A percentile compares a stretch with the other conserved stretches of the same genome.
Evolutionary conservation across 2,888 invertebrate species (phyloP).

Genomic region (Pycnomerus fuliginosus): DNA sequence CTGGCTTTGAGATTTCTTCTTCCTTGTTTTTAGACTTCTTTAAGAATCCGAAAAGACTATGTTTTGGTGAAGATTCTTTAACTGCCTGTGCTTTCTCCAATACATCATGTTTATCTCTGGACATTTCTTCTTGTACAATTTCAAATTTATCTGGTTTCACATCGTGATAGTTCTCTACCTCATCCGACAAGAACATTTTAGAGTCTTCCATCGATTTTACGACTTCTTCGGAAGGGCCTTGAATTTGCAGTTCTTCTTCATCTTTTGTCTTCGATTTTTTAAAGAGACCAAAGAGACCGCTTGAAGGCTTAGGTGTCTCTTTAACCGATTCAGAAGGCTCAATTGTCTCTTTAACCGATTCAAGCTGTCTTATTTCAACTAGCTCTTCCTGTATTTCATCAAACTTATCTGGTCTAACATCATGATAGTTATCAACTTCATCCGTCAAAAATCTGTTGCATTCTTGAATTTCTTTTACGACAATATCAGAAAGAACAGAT

Average conservation of each 20-base stretch:
- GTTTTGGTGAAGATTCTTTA: neutral
- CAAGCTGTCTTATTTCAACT: no score
- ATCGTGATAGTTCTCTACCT: slow-evolving; percentile 34
- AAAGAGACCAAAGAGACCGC: slow-evolving; percentile 18
- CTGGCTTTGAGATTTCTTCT: slow-evolving; percentile 6
- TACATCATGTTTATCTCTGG: no score
- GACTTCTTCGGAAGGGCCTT: slow-evolving; percentile 13
- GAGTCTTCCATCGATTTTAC: slow-evolving; percentile 8
- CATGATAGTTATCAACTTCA: slow-evolving; percentile 25
- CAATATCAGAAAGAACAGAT: slow-evolving; percentile 10
- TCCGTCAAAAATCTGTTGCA: slow-evolving; percentile 14
- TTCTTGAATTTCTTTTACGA: slow-evolving; percentile 13
- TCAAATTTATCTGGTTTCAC: slow-evolving; percentile 24
- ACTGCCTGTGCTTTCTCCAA: neutral
- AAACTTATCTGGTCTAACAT: no score
- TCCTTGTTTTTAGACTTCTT: slow-evolving; percentile 3
- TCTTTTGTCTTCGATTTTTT: slow-evolving; percentile 16
- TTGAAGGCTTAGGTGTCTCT: slow-evolving; percentile 2
- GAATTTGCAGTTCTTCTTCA: no score
- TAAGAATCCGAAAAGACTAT: slow-evolving; percentile 3
- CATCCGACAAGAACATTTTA: slow-evolving; percentile 26
- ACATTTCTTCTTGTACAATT: no score
- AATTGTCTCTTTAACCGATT: neutral
- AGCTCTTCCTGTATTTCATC: no score
- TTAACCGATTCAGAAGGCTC: neutral